Conservation (phyloP, 2,888 invertebrate genomes). For the Punctoribates punctum region DNA sequence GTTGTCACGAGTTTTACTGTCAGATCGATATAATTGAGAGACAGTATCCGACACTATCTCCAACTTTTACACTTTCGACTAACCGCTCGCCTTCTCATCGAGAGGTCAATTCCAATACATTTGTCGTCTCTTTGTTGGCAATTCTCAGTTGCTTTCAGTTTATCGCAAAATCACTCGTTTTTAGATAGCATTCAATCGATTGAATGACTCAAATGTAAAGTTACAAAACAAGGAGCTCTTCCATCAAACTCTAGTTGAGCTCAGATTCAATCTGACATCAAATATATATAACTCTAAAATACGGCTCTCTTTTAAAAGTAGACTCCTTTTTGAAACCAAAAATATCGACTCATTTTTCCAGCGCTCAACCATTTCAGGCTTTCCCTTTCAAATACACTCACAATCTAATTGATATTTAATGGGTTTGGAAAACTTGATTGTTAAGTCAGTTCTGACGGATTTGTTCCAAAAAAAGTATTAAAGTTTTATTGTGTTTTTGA, state of each 20-base stretch:
- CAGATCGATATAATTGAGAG: slow-evolving; percentile 1
- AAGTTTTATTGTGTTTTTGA: too few relatives aligned
- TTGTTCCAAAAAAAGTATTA: too few relatives aligned
- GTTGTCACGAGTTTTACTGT: not conserved
- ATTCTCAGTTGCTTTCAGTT: too few relatives aligned
- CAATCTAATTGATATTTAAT: too few relatives aligned
- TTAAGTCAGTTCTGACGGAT: too few relatives aligned
- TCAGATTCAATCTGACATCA: not conserved
- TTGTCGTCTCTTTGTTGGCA: not conserved
- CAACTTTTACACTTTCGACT: not conserved
- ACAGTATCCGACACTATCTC: not conserved
- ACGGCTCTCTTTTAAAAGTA: too few relatives aligned
- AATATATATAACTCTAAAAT: not conserved
- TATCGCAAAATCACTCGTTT: not conserved
- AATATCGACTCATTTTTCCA: too few relatives aligned
- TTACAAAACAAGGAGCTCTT: not conserved
- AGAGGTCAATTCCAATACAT: not conserved
- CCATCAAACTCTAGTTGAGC: not conserved
- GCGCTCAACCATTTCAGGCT: too few relatives aligned
- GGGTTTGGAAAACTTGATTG: too few relatives aligned
- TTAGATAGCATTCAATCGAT: not conserved
- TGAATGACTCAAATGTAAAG: not conserved
- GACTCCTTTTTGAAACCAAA: too few relatives aligned
- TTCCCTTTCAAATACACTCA: too few relatives aligned
- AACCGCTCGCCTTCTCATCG: not conserved